phyloP scores from a whole-genome alignment of 2,888 invertebrate species.

The Odontothrips loti region DNA sequence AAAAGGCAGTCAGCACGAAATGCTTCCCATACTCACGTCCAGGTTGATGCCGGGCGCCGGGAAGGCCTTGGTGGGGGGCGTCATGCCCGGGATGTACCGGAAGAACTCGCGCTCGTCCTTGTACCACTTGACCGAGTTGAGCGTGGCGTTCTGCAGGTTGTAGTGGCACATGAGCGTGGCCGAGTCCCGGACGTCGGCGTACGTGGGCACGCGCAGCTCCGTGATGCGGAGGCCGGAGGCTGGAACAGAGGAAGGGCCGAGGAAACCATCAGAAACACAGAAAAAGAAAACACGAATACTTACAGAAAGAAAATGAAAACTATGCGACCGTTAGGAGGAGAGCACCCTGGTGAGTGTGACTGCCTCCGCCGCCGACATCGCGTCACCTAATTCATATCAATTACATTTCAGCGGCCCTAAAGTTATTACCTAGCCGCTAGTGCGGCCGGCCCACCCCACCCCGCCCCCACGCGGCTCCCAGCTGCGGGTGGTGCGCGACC shows the following conservation, averaged over 20 bases:
- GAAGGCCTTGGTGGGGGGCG: slow-evolving; percentile 39
- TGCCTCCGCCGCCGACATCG: no score
- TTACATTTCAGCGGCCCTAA: neutral
- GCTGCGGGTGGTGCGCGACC: neutral
- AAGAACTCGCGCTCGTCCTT: slow-evolving; percentile 42
- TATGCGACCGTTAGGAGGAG: no score
- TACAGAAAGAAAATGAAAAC: no score
- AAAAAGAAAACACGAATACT: neutral
- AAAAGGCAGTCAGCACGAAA: no score
- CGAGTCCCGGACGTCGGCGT: slow-evolving; percentile 39
- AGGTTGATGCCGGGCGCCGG: slow-evolving; percentile 39
- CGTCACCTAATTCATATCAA: slow-evolving; percentile 1
- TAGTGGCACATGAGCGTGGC: slow-evolving; percentile 40
- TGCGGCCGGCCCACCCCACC: neutral
- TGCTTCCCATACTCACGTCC: slow-evolving; percentile 41
- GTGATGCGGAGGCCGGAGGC: slow-evolving; percentile 38
- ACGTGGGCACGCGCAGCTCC: slow-evolving; percentile 38
- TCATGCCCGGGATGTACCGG: slow-evolving; percentile 40
- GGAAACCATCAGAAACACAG: no score
- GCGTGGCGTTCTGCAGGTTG: slow-evolving; percentile 37
- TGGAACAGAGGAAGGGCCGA: slow-evolving; percentile 34
- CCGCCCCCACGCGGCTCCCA: neutral
- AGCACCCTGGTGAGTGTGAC: no score
- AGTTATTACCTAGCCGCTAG: neutral
- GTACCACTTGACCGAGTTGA: slow-evolving; percentile 43